phyloP scores from a whole-genome alignment of 2,888 invertebrate species.

The Nomada lathburiana region DNA sequence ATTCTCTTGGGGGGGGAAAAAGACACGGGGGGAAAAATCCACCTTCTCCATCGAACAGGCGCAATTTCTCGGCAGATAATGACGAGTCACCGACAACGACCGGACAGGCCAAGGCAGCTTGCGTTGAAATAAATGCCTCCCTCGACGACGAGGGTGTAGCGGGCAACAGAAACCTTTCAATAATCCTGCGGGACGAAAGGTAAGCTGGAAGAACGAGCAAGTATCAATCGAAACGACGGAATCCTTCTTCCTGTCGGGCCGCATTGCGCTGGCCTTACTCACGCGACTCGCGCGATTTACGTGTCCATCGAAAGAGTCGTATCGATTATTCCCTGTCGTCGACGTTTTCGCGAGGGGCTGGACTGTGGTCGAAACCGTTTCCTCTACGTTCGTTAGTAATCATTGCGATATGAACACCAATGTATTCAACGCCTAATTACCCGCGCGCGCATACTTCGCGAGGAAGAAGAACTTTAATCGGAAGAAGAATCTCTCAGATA shows the following conservation, averaged over 20 bases:
- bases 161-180: conserved; percentile 46
- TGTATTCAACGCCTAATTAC: too few relatives aligned
- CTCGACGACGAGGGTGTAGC: conserved; percentile 13
- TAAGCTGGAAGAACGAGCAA: conserved; percentile 52
- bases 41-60: neutral
- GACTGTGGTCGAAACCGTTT: neutral
- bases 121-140: conserved; percentile 11
- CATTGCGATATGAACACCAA: too few relatives aligned
- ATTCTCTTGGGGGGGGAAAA: neutral
- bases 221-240: conserved; percentile 54
- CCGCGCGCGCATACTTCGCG: too few relatives aligned
- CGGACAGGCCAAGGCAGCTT: neutral
- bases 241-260: conserved; percentile 62
- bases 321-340: conserved; percentile 15
- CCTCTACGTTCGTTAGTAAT: neutral
- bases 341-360: neutral
- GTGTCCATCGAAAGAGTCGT: conserved; percentile 22
- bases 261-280: conserved; percentile 57
- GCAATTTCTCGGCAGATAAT: neutral
- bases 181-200: conserved; percentile 41
- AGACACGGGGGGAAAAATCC: neutral
- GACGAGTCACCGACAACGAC: conserved; percentile 4
- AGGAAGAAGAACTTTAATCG: too few relatives aligned
- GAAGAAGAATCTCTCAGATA: too few relatives aligned
- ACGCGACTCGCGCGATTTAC: conserved; percentile 34